Percentiles rank a stretch among this genome's conserved stretches.
Evolutionary conservation across 1,140 invertebrate species (phyloP).

Genomic region (Globodera rostochiensis): DNA sequence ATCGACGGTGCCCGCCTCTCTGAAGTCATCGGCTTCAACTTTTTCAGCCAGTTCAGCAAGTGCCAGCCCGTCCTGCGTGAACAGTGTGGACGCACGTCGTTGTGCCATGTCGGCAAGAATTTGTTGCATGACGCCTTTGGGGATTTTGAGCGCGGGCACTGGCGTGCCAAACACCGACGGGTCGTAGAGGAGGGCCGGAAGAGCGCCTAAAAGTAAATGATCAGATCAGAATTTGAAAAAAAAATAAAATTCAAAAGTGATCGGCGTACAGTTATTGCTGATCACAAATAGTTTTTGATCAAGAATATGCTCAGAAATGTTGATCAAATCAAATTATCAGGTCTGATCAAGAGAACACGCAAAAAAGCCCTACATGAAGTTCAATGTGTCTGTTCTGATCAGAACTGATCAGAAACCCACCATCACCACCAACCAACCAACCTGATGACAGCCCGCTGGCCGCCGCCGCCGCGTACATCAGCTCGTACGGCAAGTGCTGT

Average conservation of each 20-base stretch:
- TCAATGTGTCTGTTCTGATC: no score
- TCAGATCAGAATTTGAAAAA: conserved; percentile 22
- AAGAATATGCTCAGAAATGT: no score
- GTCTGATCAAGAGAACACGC: no score
- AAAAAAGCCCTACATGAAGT: no score
- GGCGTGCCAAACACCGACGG: conserved; percentile 60
- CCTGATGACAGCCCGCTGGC: conserved; percentile 9
- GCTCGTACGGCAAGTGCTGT: conserved; percentile 52
- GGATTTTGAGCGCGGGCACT: conserved; percentile 57
- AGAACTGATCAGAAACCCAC: background rate
- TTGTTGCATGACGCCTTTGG: conserved; percentile 55
- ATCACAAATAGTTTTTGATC: no score
- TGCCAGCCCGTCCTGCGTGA: conserved; percentile 56
- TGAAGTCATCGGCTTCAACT: conserved; percentile 45
- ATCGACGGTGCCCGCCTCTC: conserved; percentile 25
- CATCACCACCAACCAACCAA: background rate
- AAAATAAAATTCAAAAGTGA: background rate
- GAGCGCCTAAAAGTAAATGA: conserved; percentile 9
- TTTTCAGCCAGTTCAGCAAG: conserved; percentile 34
- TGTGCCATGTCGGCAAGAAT: conserved; percentile 51
- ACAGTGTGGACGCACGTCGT: conserved; percentile 44
- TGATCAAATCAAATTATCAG: no score
- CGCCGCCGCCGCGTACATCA: conserved; percentile 47
- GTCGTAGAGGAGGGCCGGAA: conserved; percentile 46
- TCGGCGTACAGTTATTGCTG: conserved; percentile 19